phyloP scores from a whole-genome alignment of 1,140 invertebrate genomes.

The Polypedilum pembai region DNA sequence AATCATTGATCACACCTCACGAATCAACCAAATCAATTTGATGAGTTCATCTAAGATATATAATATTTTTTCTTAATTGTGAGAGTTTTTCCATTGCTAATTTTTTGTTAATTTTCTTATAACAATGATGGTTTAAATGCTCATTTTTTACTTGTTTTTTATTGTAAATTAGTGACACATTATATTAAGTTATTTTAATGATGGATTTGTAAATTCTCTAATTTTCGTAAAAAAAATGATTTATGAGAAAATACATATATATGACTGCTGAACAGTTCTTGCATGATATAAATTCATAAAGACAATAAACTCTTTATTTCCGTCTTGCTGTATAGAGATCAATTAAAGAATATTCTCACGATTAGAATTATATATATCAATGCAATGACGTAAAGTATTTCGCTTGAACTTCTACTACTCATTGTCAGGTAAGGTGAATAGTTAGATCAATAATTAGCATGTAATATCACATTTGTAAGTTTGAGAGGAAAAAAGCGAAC shows the following conservation, averaged over 20 bases:
- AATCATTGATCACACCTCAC: neutral
- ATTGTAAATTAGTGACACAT: too few relatives aligned
- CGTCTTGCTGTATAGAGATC: neutral
- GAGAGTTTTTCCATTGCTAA: too few relatives aligned
- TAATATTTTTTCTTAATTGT: too few relatives aligned
- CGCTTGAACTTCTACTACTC: neutral
- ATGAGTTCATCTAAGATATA: too few relatives aligned
- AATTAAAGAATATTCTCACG: conserved; percentile 1
- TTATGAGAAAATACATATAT: neutral
- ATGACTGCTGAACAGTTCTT: neutral
- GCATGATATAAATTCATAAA: neutral
- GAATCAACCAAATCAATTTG: neutral
- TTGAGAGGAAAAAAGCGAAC: neutral
- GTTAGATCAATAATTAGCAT: neutral
- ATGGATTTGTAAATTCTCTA: neutral
- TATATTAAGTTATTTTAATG: too few relatives aligned
- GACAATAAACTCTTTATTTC: neutral
- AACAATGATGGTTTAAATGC: too few relatives aligned
- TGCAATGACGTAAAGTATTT: neutral
- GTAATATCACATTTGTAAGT: neutral
- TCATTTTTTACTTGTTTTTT: too few relatives aligned
- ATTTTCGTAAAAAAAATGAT: neutral
- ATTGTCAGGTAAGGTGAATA: neutral
- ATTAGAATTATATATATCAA: neutral
- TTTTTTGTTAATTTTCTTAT: too few relatives aligned